Conservation (phyloP, 2,888 invertebrate genomes). For the Eledona agricola region DNA sequence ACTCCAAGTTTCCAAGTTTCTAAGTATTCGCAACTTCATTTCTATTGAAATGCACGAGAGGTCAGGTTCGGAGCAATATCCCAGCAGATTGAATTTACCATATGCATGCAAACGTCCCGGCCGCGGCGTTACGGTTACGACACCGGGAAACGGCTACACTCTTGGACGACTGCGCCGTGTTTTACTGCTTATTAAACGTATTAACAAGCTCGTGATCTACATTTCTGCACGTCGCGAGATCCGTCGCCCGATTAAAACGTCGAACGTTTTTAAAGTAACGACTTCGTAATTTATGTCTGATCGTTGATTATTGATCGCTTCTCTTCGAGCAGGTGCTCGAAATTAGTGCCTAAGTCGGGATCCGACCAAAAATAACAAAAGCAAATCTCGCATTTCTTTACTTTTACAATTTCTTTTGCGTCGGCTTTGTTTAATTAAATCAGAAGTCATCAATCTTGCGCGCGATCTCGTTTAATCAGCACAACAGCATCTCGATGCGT, state of each 20-base stretch:
- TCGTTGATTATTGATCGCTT: slow-evolving; percentile 36
- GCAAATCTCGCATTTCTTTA: slow-evolving; percentile 20
- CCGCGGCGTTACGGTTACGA: slow-evolving; percentile 27
- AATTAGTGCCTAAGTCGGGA: slow-evolving; percentile 35
- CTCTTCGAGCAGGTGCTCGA: slow-evolving; percentile 29
- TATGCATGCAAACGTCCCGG: slow-evolving; percentile 34
- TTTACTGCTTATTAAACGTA: slow-evolving; percentile 27
- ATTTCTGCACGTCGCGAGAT: slow-evolving; percentile 10
- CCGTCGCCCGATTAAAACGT: slow-evolving; percentile 27
- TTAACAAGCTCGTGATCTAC: slow-evolving; percentile 25
- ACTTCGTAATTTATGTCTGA: slow-evolving; percentile 38
- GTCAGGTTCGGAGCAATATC: slow-evolving; percentile 35
- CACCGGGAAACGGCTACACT: slow-evolving; percentile 12
- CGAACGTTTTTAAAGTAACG: slow-evolving; percentile 30
- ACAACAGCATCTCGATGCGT: too few species aligned
- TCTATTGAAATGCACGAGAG: slow-evolving; percentile 38
- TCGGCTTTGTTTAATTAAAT: slow-evolving; percentile 15
- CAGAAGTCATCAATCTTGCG: slow-evolving; percentile 16
- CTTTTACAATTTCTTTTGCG: slow-evolving; percentile 17
- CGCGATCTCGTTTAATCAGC: too few species aligned
- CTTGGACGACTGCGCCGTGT: slow-evolving; percentile 4
- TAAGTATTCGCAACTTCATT: slow-evolving; percentile 38
- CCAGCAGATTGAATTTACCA: slow-evolving; percentile 39
- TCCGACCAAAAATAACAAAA: slow-evolving; percentile 27
- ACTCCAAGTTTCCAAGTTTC: slow-evolving; percentile 33